Base-by-base conservation (phyloP, 2,113 vertebrate species). In the Cynopterus brachyotis region DNA sequence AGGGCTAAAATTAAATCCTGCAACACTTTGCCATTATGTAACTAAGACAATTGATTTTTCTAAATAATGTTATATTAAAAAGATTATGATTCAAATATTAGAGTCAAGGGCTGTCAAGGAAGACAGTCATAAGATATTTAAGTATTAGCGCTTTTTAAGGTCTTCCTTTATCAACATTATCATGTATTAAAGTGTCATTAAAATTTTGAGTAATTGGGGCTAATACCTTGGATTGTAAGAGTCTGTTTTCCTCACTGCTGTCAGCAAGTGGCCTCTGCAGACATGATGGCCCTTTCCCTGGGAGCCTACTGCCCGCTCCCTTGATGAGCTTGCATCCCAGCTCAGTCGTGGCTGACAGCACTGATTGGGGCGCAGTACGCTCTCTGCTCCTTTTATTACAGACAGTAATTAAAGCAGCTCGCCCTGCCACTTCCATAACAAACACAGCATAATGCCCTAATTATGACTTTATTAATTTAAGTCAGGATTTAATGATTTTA, bases 391-490 rank as follows among this genome's bases (percentile, higher is more conserved):
- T 99, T 99, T 99, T 99, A 99, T 99, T 99, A 99, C 99, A 99
- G 99, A 98, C 99, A 98, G 99, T 99, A 99, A 99, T 99, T 99
- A 99, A 99, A 99, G 99, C 99, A 99, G 98, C 99, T 99, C 99
- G 99, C 99, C 99, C 99, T 99, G 99, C 99, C 99, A 99, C 99
- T 99, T 99, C 99, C 99, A 99, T 99, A 99, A 99, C 99, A 99
- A 99, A 99, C 99, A 99, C 99, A 99, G 99, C 99, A 99, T 99
- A 99, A 99, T 99, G 99, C 99, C 99, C 99, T 99, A 99, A 99
- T 99, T 99, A 99, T 98, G 99, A 99, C 99, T 99, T 99, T 99
- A 99, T 99, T 99, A 99, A 99, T 99, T 99, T 99, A 99, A 99
- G 99, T 99, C 99, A 99, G 98, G 98, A 99, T 99, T 99, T 99